These are phyloP conservation scores for Furnarius figulus DNA, from an alignment of 2,113 vertebrate genomes.

Conservation along the genomic window DNA sequence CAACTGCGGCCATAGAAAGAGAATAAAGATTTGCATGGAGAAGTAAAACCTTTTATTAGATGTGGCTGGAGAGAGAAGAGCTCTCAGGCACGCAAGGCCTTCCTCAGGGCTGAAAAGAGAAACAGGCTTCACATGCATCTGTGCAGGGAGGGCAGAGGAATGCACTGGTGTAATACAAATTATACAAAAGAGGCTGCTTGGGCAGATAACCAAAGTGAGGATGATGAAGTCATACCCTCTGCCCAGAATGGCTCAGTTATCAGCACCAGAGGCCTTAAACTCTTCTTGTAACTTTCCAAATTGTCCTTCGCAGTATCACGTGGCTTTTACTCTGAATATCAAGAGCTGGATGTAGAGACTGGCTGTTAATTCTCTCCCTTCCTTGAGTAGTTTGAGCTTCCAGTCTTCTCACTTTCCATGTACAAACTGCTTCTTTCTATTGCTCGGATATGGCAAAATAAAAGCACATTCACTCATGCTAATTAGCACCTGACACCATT, in stretches of 20 bases:
- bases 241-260: neutral
- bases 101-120: neutral
- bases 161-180: neutral
- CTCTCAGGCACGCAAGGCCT: neutral
- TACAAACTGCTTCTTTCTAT: neutral
- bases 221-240: neutral
- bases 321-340: conserved; percentile 26
- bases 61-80: neutral
- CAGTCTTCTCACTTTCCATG: neutral
- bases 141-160: neutral
- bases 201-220: conserved; percentile 1
- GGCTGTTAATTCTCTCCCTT: conserved; percentile 13
- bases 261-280: conserved; percentile 26
- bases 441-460: neutral
- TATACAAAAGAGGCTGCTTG: neutral
- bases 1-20: neutral
- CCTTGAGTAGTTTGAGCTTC: conserved; percentile 1
- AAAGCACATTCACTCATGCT: neutral
- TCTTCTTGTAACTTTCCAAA: conserved; percentile 41
- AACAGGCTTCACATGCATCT: neutral
- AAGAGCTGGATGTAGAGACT: neutral
- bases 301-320: neutral
- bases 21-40: neutral
- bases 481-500: neutral
- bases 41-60: neutral